phyloP scores from a whole-genome alignment of 1,140 invertebrate species.

The Pinna nobilis region DNA sequence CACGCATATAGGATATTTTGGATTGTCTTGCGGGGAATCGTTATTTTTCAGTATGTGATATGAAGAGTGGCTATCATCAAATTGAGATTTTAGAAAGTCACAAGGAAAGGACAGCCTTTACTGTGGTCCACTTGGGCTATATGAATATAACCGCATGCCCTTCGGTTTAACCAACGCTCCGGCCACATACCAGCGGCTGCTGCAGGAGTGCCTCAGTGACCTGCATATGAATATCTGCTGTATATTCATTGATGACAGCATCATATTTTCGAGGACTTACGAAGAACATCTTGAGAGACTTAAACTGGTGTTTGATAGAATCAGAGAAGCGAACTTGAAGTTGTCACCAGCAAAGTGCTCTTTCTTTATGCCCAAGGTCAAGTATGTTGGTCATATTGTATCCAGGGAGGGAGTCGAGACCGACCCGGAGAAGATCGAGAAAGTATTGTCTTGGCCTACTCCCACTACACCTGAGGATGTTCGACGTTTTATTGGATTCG shows the following conservation, averaged over 20 bases:
- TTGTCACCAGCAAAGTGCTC: slow-evolving; percentile 51
- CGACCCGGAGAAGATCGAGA: slow-evolving; percentile 58
- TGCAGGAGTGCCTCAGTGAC: slow-evolving; percentile 45
- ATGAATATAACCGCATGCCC: slow-evolving; percentile 14
- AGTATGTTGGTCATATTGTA: slow-evolving; percentile 60
- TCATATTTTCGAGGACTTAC: slow-evolving; percentile 36
- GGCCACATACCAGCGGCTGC: slow-evolving; percentile 55
- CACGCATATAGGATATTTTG: slow-evolving; percentile 75
- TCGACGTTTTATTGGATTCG: slow-evolving; percentile 40
- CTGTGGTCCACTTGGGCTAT: slow-evolving; percentile 7
- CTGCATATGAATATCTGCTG: slow-evolving; percentile 20
- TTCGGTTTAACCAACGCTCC: slow-evolving; percentile 37
- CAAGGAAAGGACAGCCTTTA: slow-evolving; percentile 17
- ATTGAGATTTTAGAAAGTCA: slow-evolving; percentile 12
- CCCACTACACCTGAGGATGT: slow-evolving; percentile 21
- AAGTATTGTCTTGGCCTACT: slow-evolving; percentile 24
- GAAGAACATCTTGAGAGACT: slow-evolving; percentile 32
- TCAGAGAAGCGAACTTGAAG: slow-evolving; percentile 34
- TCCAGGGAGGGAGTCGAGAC: slow-evolving; percentile 45
- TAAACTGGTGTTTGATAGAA: slow-evolving; percentile 26
- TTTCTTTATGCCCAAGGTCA: slow-evolving; percentile 66
- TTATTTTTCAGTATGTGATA: slow-evolving; percentile 75
- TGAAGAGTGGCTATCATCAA: slow-evolving; percentile 40
- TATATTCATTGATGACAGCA: slow-evolving; percentile 41
- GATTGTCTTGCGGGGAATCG: slow-evolving; percentile 63